Conservation (phyloP, 2,888 invertebrate species). For the Clitarchus hookeri region DNA sequence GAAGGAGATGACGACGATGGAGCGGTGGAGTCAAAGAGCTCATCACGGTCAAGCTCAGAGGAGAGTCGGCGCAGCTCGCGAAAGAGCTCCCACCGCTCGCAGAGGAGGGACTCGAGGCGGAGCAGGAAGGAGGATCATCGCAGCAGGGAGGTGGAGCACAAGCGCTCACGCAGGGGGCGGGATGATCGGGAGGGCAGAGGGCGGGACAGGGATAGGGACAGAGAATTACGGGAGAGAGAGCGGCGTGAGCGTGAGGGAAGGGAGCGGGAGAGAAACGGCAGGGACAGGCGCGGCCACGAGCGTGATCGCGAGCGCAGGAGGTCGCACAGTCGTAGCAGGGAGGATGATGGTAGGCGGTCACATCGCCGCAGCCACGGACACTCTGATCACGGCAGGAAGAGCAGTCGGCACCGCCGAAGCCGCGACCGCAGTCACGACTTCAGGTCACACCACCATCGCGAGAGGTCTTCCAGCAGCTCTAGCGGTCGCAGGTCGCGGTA, state of each 20-base stretch:
- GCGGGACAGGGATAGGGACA: not conserved
- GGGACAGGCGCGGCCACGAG: constrained; percentile 16
- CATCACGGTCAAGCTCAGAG: constrained; percentile 35
- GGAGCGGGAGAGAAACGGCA: constrained; percentile 19
- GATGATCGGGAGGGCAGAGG: not conserved
- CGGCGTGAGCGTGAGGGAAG: not conserved
- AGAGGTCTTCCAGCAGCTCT: constrained; percentile 36
- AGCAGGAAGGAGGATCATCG: constrained; percentile 29
- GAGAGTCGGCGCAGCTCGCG: constrained; percentile 38
- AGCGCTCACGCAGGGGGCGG: constrained; percentile 29
- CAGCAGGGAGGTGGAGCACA: constrained; percentile 37
- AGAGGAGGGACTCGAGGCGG: constrained; percentile 29
- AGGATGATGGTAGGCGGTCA: not conserved
- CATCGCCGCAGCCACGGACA: constrained; percentile 33
- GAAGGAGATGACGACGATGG: constrained; percentile 38
- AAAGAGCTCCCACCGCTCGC: constrained; percentile 29
- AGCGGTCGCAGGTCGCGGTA: constrained; percentile 40
- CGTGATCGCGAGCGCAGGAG: constrained; percentile 4
- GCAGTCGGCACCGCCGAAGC: constrained; percentile 26
- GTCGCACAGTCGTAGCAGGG: constrained; percentile 26
- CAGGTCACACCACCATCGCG: constrained; percentile 26
- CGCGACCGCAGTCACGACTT: constrained; percentile 17
- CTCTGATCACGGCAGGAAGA: constrained; percentile 32
- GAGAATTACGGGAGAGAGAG: not conserved
- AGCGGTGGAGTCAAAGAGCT: constrained; percentile 34